Evolutionary conservation across 2,113 vertebrate genomes (phyloP).

Genomic region (Isichthys henryi): DNA sequence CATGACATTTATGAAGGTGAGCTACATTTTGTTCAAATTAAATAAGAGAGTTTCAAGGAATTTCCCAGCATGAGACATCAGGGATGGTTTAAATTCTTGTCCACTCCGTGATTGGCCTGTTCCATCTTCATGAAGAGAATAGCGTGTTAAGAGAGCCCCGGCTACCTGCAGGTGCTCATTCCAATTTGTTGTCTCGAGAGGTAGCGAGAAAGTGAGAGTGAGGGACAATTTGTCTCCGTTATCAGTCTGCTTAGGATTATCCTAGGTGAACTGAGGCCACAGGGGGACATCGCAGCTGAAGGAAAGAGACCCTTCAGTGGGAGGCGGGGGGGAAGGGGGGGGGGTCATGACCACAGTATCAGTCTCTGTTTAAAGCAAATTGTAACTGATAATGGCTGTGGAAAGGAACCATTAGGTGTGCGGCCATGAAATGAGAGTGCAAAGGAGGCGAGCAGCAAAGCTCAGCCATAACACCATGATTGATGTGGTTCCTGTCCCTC

Average conservation of each 20-base stretch:
- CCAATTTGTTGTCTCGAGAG: constrained; percentile 20
- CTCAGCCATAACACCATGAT: neutral
- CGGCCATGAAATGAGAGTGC: constrained; percentile 27
- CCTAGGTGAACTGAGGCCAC: constrained; percentile 18
- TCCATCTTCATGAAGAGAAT: neutral
- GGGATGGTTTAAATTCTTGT: neutral
- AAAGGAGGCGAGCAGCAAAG: constrained; percentile 20
- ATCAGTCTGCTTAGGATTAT: constrained; percentile 17
- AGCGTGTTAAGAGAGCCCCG: neutral
- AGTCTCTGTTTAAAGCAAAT: constrained; percentile 80
- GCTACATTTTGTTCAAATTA: neutral
- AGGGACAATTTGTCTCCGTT: constrained; percentile 28
- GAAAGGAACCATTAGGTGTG: constrained; percentile 54
- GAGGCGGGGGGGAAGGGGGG: constrained; percentile 36
- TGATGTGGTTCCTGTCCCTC: constrained; percentile 17
- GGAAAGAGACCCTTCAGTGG: constrained; percentile 38
- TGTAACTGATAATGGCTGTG: constrained; percentile 67
- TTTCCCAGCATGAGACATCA: neutral
- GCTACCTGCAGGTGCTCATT: neutral
- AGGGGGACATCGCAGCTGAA: constrained; percentile 30
- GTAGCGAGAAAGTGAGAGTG: neutral
- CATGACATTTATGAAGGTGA: neutral
- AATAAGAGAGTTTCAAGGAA: neutral
- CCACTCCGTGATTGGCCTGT: neutral
- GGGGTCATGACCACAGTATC: constrained; percentile 61